Evolutionary conservation across 2,888 invertebrate species (phyloP), one percentile per base, ranked within the genome.

Genomic region (Mongoloraphidia duomilia): DNA sequence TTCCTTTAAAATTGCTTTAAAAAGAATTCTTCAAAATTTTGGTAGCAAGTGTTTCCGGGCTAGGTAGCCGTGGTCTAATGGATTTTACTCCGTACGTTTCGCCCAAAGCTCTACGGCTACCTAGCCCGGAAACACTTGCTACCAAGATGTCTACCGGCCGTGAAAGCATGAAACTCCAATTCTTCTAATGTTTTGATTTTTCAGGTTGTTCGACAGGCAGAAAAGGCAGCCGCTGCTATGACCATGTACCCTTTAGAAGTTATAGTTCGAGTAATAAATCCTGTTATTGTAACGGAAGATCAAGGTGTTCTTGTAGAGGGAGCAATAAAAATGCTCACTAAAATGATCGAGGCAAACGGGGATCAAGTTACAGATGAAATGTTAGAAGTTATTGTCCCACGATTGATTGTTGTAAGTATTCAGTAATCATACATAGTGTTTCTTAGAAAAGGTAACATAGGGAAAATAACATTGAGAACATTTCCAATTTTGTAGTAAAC

Each of bases 281-380:
- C 95, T 0, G 82, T 95, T 58, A 89, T 96, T 56, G 80, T 84
- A 34, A 93, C 92, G 1, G 81, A 84, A 17, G 88, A 80, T 71
- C 93, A 94, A 1, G 79, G 85, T 49, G 34, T 14, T n/a, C 35
- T 34, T 5, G 88, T 92, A 63, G 79, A 92, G 65, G 92, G 91
- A 56, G 93, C 93, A 50, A 84, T 96, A 44, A 95, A 95, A 72
- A 83, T 95, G 74, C 75, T 92, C 41, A 84, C 86, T 0, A 86
- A 86, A 65, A 76, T 91, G 51, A 84, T 90, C 41, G 86, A 89
- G 63, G 80, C 84, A 53, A 77, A 85, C 53, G 48, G 43, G 9
- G 63, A 71, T 35, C 82, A 85, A 54, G 77, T 85, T 26, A 78
- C 81, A 2, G 82, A 89, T 60, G 79, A 82, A 45, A 77, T 84